Base-by-base conservation (phyloP, 1,140 invertebrate genomes). In the Heterodera carotae region DNA sequence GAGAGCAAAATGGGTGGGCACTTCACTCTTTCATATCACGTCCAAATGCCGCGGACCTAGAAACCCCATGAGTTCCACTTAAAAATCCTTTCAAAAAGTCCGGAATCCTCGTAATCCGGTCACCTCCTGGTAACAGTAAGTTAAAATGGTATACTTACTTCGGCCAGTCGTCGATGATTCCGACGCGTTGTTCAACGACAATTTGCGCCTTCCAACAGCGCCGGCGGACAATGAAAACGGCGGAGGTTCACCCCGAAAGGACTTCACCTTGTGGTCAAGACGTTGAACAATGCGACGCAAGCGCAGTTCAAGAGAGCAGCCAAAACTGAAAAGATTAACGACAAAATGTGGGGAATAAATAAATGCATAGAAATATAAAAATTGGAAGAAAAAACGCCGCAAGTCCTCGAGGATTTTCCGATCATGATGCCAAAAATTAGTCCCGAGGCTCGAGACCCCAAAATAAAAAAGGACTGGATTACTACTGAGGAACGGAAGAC, bases 281-380 rank as follows among this genome's bases (percentile, higher is more conserved):
- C 69, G 69, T 31, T 53, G n/a, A 71, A 48, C 33, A 71, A 71
- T 71, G 10, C 31, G 43, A 59, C 69, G 69, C 36, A 71, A 56
- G 25, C 33, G 15, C 18, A n/a, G 39, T 71, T 71, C 69, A 56
- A 71, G 36, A 22, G 69, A 56, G 69, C 27, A 71, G 36, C 69
- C 69, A 71, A 71, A 71, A 71, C 69, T 71, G 36, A 29, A 71
- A 56, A 39, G 60, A 15, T 56, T 27, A 71, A 31, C 22, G 43
- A 36, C 62, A 53, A 71, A 71, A n/a, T 25, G 8, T 3, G n/a
- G n/a, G n/a, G n/a, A n/a, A n/a, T 18, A 53, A 22, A 70, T n/a
- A 70, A 27, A 43, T 0, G 39, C 39, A 10, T 43, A 43, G n/a
- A n/a, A n/a, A n/a, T n/a, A n/a, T n/a, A 43, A 43, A 43, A 43